Evolutionary conservation across 1,140 invertebrate genomes (phyloP).

Genomic region (Meloidogyne floridensis): DNA sequence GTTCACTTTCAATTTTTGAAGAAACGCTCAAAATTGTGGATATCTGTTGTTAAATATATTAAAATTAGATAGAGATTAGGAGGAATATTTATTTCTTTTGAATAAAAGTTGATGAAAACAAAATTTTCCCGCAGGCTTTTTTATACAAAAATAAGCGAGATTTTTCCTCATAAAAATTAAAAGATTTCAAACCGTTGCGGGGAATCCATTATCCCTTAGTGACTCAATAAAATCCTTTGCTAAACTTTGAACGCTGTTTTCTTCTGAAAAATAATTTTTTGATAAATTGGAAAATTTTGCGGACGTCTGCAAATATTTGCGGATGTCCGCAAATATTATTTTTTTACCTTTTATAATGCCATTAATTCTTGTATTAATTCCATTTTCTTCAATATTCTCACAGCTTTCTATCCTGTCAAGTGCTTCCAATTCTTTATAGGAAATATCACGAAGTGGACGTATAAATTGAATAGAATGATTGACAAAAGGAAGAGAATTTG

Average conservation of each 20-base stretch:
- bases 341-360: not conserved
- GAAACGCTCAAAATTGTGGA: slow-evolving; percentile 22
- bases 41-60: not conserved
- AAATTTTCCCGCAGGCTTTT: too few species aligned
- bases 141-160: too few species aligned
- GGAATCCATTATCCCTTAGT: slow-evolving; percentile 12
- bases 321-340: too few species aligned
- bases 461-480: slow-evolving; percentile 15
- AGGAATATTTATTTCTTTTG: too few species aligned
- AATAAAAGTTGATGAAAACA: too few species aligned
- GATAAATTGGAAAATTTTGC: too few species aligned
- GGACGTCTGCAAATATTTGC: too few species aligned
- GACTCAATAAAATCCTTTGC: slow-evolving; percentile 12
- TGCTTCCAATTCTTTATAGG: not conserved
- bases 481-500: not conserved
- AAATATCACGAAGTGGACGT: slow-evolving; percentile 23
- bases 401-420: not conserved
- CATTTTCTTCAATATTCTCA: slow-evolving; percentile 12
- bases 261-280: not conserved
- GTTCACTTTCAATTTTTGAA: slow-evolving; percentile 18
- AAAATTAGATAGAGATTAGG: not conserved
- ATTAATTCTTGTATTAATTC: not conserved
- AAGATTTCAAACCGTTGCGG: not conserved
- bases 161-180: too few species aligned
- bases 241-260: slow-evolving; percentile 4